Base-by-base conservation (phyloP, 2,113 vertebrate genomes). In the Vulpes lagopus region DNA sequence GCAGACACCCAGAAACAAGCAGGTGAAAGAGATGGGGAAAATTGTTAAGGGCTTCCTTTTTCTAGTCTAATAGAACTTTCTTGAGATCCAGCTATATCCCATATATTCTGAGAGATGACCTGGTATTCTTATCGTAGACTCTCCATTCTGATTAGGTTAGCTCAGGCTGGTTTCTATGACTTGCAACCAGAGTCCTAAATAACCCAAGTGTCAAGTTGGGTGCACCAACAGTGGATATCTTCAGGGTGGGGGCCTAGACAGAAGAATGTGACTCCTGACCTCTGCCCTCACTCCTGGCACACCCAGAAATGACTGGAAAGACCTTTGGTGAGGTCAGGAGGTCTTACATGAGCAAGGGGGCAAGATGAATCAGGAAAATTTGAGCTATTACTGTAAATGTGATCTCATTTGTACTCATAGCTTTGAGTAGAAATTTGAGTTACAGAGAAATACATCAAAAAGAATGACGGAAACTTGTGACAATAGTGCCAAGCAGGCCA, bases 351-450 rank as follows among this genome's bases (percentile, higher is more conserved):
- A 94, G 12, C 25, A 71, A 85, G 3, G 32, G 35, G 74, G 20
- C 65, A 78, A 89, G 53, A 85, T 57, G 65, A 96, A 60, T 78
- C 71, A 93, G 80, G 78, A 20, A 90, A 94, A 85, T 60, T 35
- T 79, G 59, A 92, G 35, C 64, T 69, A 59, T 81, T 88, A 80
- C 53, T 55, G 1, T 35, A 89, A 97, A 89, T 0, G 1, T 62
- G 82, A 92, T 86, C 49, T 98, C 65, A 91, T 53, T 88, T 71
- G 82, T 91, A 73, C 82, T 78, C 53, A 82, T 5, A 73, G 49
- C 35, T 11, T 85, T 82, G 69, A 96, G 78, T 32, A 27, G 16
- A 84, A 86, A 73, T 85, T 38, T 89, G 23, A 51, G 65, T 81
- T 73, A 74, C 4, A 91, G 59, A 93, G 43, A 96, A 78, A 85